A percentile compares a stretch with the other conserved stretches of the same genome.
Evolutionary conservation across 2,888 invertebrate genomes (phyloP).

Genomic region (Junonia oenone): DNA sequence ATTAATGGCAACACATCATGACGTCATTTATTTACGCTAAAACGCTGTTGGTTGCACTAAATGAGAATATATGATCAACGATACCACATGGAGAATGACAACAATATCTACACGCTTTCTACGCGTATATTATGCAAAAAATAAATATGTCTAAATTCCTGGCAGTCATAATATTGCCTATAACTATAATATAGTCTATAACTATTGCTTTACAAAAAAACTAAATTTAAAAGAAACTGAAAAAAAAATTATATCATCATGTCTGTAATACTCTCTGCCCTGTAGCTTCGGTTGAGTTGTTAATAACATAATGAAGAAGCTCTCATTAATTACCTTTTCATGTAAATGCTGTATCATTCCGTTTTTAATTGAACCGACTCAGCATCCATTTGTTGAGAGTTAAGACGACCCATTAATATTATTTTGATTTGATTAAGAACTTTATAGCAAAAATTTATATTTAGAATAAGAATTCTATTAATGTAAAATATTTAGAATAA

Average conservation of each 20-base stretch:
- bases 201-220: too few species aligned
- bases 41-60: too few species aligned
- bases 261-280: slow-evolving; percentile 22
- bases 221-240: neutral
- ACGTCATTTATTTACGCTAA: too few species aligned
- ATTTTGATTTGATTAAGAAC: neutral
- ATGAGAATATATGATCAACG: too few species aligned
- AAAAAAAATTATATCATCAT: neutral
- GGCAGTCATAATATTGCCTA: too few species aligned
- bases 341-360: slow-evolving; percentile 51
- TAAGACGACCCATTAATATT: slow-evolving; percentile 1
- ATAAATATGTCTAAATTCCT: too few species aligned
- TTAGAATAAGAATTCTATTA: neutral
- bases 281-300: slow-evolving; percentile 30
- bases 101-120: too few species aligned
- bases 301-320: slow-evolving; percentile 34
- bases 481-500: too few species aligned
- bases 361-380: slow-evolving; percentile 53
- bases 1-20: neutral
- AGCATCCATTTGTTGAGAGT: slow-evolving; percentile 28
- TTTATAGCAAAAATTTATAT: neutral
- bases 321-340: slow-evolving; percentile 54
- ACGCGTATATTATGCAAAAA: too few species aligned
- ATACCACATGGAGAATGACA: too few species aligned
- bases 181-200: too few species aligned